phyloP scores from a whole-genome alignment of 2,888 invertebrate species.

The Apoderus coryli region DNA sequence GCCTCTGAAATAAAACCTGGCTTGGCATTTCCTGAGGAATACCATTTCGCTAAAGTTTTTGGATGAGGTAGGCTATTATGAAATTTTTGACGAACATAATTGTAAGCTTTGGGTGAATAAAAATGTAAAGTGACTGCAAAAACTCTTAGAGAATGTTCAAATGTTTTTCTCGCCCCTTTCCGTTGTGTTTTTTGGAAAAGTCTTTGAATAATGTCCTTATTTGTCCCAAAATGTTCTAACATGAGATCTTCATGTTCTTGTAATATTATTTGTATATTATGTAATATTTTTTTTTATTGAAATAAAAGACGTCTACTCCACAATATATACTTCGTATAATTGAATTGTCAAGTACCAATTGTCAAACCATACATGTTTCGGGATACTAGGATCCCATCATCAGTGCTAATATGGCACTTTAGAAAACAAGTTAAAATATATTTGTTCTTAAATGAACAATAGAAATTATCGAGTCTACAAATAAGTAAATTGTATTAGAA shows the following conservation, averaged over 20 bases:
- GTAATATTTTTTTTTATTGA: too few relatives aligned
- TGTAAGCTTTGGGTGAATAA: slow-evolving; percentile 12
- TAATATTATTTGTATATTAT: too few relatives aligned
- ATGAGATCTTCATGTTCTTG: slow-evolving; percentile 8
- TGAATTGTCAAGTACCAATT: too few relatives aligned
- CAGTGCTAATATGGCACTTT: too few relatives aligned
- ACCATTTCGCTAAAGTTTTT: slow-evolving; percentile 14
- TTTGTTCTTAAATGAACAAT: too few relatives aligned
- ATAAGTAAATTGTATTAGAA: too few relatives aligned
- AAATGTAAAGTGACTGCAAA: slow-evolving; percentile 10
- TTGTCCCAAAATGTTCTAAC: slow-evolving; percentile 9
- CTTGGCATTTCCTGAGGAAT: slow-evolving; percentile 11
- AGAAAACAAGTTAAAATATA: too few relatives aligned
- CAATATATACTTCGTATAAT: too few relatives aligned
- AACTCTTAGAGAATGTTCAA: slow-evolving; percentile 8
- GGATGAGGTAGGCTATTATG: slow-evolving; percentile 13
- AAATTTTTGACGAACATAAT: slow-evolving; percentile 13
- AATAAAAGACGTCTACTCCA: too few relatives aligned
- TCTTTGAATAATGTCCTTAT: slow-evolving; percentile 8
- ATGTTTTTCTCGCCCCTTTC: slow-evolving; percentile 4
- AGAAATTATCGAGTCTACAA: too few relatives aligned
- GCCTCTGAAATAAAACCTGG: slow-evolving; percentile 15
- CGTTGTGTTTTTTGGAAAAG: slow-evolving; percentile 1
- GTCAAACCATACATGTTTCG: too few relatives aligned
- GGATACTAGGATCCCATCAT: too few relatives aligned